phyloP scores from a whole-genome alignment of 1,140 invertebrate genomes.

The Ooceraea biroi region DNA sequence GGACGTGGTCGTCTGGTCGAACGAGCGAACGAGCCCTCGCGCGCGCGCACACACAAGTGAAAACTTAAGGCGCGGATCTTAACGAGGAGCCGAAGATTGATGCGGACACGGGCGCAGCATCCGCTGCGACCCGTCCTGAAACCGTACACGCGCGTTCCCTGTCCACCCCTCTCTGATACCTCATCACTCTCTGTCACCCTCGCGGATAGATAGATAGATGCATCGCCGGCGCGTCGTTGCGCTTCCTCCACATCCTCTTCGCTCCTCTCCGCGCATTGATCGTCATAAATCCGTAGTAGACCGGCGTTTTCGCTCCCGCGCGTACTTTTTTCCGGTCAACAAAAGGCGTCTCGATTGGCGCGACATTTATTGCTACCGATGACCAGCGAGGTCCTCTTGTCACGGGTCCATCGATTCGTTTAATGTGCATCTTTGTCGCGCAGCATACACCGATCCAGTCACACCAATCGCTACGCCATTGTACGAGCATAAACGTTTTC shows the following conservation, averaged over 20 bases:
- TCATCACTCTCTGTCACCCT: constrained; percentile 65
- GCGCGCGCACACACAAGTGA: constrained; percentile 64
- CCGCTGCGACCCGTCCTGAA: constrained; percentile 60
- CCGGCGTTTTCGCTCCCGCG: not conserved
- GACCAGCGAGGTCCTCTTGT: constrained; percentile 26
- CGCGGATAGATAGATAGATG: constrained; percentile 58
- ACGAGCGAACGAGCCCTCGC: constrained; percentile 40
- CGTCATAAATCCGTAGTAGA: constrained; percentile 30
- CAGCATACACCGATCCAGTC: not conserved
- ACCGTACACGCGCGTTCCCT: constrained; percentile 61
- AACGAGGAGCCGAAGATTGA: constrained; percentile 84
- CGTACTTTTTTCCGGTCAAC: not conserved
- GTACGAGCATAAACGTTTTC: constrained; percentile 82
- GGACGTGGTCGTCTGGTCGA: constrained; percentile 50
- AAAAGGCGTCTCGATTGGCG: not conserved
- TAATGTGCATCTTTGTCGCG: constrained; percentile 44
- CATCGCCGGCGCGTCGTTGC: constrained; percentile 16
- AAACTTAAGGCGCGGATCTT: constrained; percentile 80
- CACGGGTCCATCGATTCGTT: constrained; percentile 14
- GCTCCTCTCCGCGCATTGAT: constrained; percentile 25
- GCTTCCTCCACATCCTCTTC: constrained; percentile 55
- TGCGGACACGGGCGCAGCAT: constrained; percentile 79
- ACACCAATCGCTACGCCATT: constrained; percentile 79
- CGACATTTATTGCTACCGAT: constrained; percentile 42
- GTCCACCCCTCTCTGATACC: constrained; percentile 47